Base-by-base conservation (phyloP, 2,797 vertebrate genomes). In the Pseudocheirus occidentalis region DNA sequence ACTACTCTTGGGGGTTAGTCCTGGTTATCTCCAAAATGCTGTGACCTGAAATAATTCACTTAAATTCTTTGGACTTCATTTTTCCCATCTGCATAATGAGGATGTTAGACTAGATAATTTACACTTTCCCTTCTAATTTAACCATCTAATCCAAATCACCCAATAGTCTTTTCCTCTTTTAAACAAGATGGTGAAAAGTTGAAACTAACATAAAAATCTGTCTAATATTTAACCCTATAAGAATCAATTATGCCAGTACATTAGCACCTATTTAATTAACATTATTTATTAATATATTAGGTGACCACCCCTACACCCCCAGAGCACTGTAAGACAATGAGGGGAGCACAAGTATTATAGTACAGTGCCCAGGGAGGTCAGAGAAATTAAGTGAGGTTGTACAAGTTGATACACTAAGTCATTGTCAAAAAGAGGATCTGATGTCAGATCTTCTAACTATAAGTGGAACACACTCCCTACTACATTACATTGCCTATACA, bases 81-180 rank as follows among this genome's bases (percentile, higher is more conserved):
- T 91, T 94, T 62, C 92, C n/a, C 13, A 90, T 87, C 34, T 94
- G 52, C 90, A 95, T 87, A 31, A 92, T 89, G 1, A 66, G 89
- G 66, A 66, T 52, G 40, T 11, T 29, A 90, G 1, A 13, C 11
- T 91, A 56, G 55, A 89, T 81, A 4, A 66, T 73, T 57, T 96
- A 92, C 94, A 93, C 56, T 21, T n/a, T 53, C 50, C 81, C 24
- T 18, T 93, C 13, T 94, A 90, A 54, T 31, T 73, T 93, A 94
- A 91, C 93, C 11, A 54, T 31, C 58, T 92, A 93, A 91, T 94
- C 18, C 7, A 29, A 1, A 62, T 52, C 87, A 91, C 3, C 1
- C 59, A 97, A 28, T 16, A 62, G 31, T n/a, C 18, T 57, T 90
- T 31, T 90, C 28, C n/a, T n/a, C 55, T 46, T 55, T 31, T 10